Evolutionary conservation across 2,888 invertebrate species (phyloP).

Genomic region (Nipponacmea schrenckii): DNA sequence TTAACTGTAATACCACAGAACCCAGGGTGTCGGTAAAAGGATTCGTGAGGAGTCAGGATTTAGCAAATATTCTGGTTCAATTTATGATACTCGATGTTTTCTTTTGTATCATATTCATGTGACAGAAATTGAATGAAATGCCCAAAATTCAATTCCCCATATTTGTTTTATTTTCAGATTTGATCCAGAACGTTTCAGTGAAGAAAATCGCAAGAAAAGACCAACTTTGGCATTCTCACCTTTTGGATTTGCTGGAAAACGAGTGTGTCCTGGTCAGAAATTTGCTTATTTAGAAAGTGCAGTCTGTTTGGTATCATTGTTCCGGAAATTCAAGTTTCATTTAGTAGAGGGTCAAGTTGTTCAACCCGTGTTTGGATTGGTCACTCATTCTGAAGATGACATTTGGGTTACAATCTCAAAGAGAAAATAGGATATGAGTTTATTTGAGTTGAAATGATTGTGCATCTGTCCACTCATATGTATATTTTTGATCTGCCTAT

Average conservation of each 20-base stretch:
- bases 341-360: slow-evolving; percentile 64
- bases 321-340: slow-evolving; percentile 56
- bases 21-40: too few species aligned
- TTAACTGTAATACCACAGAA: too few species aligned
- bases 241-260: slow-evolving; percentile 68
- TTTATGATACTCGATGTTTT: too few species aligned
- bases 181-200: slow-evolving; percentile 63
- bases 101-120: too few species aligned
- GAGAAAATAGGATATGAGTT: slow-evolving; percentile 25
- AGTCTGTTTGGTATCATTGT: slow-evolving; percentile 50
- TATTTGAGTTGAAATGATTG: background rate
- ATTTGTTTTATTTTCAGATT: slow-evolving; percentile 48
- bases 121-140: too few species aligned
- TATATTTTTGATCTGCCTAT: too few species aligned
- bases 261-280: slow-evolving; percentile 55
- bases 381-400: slow-evolving; percentile 66
- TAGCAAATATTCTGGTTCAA: too few species aligned
- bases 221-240: slow-evolving; percentile 59
- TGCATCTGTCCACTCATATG: too few species aligned
- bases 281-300: slow-evolving; percentile 58
- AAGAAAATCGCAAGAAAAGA: slow-evolving; percentile 45
- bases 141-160: too few species aligned
- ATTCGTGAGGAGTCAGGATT: too few species aligned
- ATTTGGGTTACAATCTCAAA: slow-evolving; percentile 62
- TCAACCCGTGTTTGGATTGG: slow-evolving; percentile 59